Evolutionary conservation across 2,888 invertebrate genomes (phyloP), one percentile per base, ranked within the genome.

Genomic region (Reticulitermes lucifugus): DNA sequence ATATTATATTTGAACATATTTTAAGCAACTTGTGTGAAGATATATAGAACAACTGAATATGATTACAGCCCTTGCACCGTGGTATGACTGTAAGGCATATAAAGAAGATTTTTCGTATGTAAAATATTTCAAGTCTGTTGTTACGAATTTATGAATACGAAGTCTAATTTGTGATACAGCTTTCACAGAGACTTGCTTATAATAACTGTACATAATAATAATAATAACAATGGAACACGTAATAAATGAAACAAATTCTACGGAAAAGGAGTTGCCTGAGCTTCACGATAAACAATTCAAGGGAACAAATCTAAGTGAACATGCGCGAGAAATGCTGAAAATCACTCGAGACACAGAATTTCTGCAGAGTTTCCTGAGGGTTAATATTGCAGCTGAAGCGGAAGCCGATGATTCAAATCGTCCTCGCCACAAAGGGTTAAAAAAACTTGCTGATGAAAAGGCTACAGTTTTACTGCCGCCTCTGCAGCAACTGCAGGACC

Each of bases 321-420:
- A 92, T 88, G 92, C 92, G 70, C 92, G 92, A 80, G 93, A 93
- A 86, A 94, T 95, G 83, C 91, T 95, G n/a, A 94, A 94, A 84
- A 92, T 94, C 55, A 93, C 94, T 79, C 93, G 95, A 89, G 94
- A 96, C 88, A 94, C 95, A 22, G 96, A 96, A 89, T 93, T 96
- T 88, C 90, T 97, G 29, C 96, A 96, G 91, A 96, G 96, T 89
- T 97, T 96, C 89, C 95, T 96, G 25, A 92, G 96, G 83, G 93
- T 95, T 29, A 95, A 94, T 51, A 91, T 93, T 12, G 93, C 93
- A 3, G 93, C 93, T 46, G 92, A 93, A 4, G 83, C 86, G 0
- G 89, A 89, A 22, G 86, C 75, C 18, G 86, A 85, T 3, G 89
- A 89, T 14, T 85, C 79, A 14, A 85, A 85, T 5, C 77, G 77